Conservation (phyloP, 2,113 vertebrate species). For the Peromyscus polionotus region DNA sequence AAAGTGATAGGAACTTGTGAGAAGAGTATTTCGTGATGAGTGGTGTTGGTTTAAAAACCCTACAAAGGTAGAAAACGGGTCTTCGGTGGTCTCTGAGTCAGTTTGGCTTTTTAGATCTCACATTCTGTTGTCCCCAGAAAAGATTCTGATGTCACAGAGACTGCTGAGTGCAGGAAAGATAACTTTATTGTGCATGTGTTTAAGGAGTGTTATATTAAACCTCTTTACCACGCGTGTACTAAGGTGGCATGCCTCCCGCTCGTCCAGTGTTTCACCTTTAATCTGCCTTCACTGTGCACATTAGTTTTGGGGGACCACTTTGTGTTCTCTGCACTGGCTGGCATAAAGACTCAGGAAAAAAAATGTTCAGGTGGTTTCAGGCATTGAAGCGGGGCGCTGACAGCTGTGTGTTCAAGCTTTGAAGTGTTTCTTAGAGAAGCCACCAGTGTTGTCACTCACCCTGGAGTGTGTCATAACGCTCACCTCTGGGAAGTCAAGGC, state of each 20-base stretch:
- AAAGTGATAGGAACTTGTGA: conserved; percentile 47
- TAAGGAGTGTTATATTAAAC: neutral
- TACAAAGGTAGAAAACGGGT: neutral
- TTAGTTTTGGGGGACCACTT: neutral
- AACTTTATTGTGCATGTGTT: neutral
- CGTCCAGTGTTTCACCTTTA: neutral
- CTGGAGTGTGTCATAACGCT: conserved; percentile 83
- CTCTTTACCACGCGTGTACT: neutral
- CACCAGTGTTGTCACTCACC: conserved; percentile 78
- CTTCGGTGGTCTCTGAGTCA: conserved; percentile 24
- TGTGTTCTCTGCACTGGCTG: neutral
- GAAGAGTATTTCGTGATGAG: conserved; percentile 48
- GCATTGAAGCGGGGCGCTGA: conserved; percentile 63
- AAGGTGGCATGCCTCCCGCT: neutral
- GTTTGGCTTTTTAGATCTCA: conserved; percentile 37
- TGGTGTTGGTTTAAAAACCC: conserved; percentile 17
- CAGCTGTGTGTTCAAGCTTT: conserved; percentile 79
- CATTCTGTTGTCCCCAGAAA: neutral
- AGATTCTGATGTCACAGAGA: conserved; percentile 35
- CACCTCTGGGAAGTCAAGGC: conserved; percentile 86
- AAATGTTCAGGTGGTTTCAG: conserved; percentile 69
- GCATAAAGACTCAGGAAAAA: conserved; percentile 62
- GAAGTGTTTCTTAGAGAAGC: conserved; percentile 81
- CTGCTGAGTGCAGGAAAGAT: conserved; percentile 7
- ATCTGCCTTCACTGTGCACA: neutral